These are phyloP conservation scores for Mesocentrotus franciscanus DNA, from an alignment of 53 echinoderm and acorn worm species.

Conservation along the genomic window DNA sequence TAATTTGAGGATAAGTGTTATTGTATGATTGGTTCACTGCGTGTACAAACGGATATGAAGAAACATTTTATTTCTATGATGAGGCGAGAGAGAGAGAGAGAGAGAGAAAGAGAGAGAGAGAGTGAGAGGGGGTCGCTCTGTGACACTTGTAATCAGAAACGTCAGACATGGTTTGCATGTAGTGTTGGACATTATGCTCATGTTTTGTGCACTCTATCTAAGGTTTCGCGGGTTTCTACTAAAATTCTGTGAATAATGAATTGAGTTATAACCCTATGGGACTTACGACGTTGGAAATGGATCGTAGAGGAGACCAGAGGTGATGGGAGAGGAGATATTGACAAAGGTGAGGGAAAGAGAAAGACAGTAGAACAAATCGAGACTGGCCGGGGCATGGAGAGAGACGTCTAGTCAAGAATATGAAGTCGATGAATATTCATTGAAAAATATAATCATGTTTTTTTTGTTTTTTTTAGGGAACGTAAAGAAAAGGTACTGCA, in stretches of 20 bases:
- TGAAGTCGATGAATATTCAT: no score
- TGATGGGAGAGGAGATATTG: neutral
- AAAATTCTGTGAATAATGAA: conserved; percentile 14
- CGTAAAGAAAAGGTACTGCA: no score
- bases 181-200: neutral
- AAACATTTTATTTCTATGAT: neutral
- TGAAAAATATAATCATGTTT: no score
- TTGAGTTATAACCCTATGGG: neutral
- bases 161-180: neutral
- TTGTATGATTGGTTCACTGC: neutral
- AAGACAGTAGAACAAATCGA: neutral
- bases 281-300: conserved; percentile 26
- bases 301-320: neutral
- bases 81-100: neutral
- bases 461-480: no score
- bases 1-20: no score
- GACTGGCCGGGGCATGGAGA: no score
- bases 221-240: conserved; percentile 15
- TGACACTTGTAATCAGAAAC: conserved; percentile 13
- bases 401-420: no score
- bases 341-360: neutral
- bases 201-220: neutral
- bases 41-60: neutral
- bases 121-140: neutral
- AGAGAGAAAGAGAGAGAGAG: neutral